Base-by-base conservation (phyloP, 2,888 invertebrate species). In the Scaptomyza cyrtandrae region DNA sequence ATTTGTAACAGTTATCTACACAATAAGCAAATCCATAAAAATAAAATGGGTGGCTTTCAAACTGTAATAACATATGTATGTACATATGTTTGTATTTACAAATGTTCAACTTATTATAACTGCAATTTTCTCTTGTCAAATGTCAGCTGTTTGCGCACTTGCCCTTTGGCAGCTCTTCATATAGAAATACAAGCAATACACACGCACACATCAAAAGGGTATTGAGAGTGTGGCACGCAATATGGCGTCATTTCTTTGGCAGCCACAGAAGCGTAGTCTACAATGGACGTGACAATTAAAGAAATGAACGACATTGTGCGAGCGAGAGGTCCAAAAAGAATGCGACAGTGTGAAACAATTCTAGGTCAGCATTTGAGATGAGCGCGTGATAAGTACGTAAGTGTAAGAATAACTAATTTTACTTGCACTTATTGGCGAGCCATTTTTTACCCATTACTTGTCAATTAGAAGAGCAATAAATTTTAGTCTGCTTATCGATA, bases 191-290 rank as follows among this genome's bases (percentile, higher is more conserved):
- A 55, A 46, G 44, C 19, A 33, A 19, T 19, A 19, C 19, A 19
- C 19, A 19, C 39, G 14, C 43, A 59, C 43, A 61, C 7, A 24
- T 7, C 39, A 31, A 33, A 45, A 59, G 53, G 45, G 62, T 62
- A 52, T 57, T 50, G 56, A 59, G 52, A 67, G 68, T 66, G 52
- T 66, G 60, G 49, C 71, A 76, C 84, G 85, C 84, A 86, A 87
- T 70, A 81, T 81, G 81, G 87, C 85, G 81, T 81, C 81, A 83
- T 82, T 64, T 63, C 80, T 76, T 66, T 68, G 80, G 69, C 71
- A 75, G 77, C 67, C 54, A 19, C 31, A 57, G 50, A 56, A 64
- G 65, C 60, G 48, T 64, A 54, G 80, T 66, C 63, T 53, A 68
- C 64, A 81, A 67, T 68, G 64, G 46, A 80, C 72, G 86, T 77